These are phyloP conservation scores for Choloepus hoffmanni DNA, from an alignment of 2,113 vertebrate species.

Conservation along the genomic window DNA sequence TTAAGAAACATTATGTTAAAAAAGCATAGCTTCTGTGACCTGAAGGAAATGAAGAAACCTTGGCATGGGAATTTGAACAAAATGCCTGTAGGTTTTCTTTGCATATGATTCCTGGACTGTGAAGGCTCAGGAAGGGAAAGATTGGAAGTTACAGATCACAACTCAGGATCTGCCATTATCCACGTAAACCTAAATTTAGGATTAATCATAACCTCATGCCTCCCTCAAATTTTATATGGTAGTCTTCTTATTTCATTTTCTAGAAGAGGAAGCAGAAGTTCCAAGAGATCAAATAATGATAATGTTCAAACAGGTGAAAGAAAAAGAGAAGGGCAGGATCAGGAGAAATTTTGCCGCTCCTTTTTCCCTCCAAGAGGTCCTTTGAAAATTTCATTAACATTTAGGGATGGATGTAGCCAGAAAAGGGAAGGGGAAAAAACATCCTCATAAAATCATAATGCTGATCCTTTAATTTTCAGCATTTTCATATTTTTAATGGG, in stretches of 20 bases:
- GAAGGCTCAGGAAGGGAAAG: neutral
- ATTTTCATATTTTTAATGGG: neutral
- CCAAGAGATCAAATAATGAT: neutral
- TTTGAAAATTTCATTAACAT: neutral
- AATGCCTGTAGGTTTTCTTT: neutral
- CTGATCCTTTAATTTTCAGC: neutral
- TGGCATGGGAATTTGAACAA: neutral
- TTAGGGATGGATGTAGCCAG: neutral
- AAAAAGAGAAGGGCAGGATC: neutral
- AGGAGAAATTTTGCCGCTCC: rapidly evolving
- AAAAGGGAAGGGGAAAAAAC: neutral
- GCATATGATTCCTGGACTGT: neutral
- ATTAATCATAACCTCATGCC: neutral
- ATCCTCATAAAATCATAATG: neutral
- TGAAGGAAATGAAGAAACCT: constrained; percentile 21
- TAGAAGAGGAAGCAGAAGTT: neutral
- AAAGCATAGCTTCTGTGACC: neutral
- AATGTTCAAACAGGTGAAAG: neutral
- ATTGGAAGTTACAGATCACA: neutral
- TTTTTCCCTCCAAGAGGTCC: rapidly evolving
- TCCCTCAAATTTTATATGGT: neutral
- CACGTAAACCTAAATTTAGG: neutral
- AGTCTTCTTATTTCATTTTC: neutral
- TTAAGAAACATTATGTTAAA: constrained; percentile 58
- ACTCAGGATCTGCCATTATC: neutral